Conservation (phyloP, 2,888 invertebrate species). For the Stomorhina lunata region DNA sequence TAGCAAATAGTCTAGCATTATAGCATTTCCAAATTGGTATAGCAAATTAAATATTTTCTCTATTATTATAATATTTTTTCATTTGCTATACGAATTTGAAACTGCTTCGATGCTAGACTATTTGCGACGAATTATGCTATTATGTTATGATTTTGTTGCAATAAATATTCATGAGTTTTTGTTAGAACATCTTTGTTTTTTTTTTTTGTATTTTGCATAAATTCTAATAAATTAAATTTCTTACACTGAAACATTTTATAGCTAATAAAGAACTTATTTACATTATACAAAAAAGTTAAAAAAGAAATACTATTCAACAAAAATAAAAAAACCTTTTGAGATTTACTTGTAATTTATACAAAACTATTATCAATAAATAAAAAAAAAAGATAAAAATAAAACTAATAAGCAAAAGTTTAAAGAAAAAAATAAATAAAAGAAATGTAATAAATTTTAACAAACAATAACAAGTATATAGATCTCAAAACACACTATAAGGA, state of each 20-base stretch:
- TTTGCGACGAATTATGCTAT: no score
- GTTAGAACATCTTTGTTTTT: background rate
- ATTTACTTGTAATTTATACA: constrained; percentile 48
- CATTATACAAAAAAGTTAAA: background rate
- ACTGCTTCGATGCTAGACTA: no score
- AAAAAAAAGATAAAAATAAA: background rate
- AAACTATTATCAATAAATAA: constrained; percentile 1
- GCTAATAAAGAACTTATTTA: constrained; percentile 58
- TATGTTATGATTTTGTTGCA: constrained; percentile 28
- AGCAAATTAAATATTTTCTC: no score
- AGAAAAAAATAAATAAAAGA: no score
- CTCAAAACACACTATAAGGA: constrained; percentile 47
- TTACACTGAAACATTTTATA: constrained; percentile 11
- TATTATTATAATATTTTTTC: no score
- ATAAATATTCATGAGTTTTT: constrained; percentile 27
- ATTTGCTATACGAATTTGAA: no score
- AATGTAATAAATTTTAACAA: constrained; percentile 36
- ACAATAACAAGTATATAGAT: constrained; percentile 34
- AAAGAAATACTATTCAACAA: background rate
- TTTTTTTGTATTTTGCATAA: background rate
- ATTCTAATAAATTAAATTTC: constrained; percentile 22
- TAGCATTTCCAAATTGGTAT: no score
- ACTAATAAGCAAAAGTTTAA: constrained; percentile 3
- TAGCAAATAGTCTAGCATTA: no score
- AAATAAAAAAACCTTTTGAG: constrained; percentile 17